Conservation (phyloP, 2,888 invertebrate species). For the Synergus japonicus region DNA sequence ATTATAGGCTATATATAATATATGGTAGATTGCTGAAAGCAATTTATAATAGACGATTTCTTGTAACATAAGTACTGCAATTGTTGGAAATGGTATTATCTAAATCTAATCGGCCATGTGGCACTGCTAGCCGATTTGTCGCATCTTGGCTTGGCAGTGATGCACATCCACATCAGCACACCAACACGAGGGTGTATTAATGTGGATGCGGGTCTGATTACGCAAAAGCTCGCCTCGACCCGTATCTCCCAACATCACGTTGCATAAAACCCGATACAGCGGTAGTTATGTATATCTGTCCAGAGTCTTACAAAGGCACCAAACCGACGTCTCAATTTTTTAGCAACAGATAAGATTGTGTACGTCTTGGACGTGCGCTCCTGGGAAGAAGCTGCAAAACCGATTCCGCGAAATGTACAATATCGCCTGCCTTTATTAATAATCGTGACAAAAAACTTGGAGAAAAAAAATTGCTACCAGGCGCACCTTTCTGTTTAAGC, state of each 20-base stretch:
- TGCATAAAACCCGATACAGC: constrained; percentile 70
- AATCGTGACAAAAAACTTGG: constrained; percentile 34
- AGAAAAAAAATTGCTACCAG: constrained; percentile 27
- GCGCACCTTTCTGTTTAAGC: constrained; percentile 24
- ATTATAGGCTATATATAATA: too few species aligned
- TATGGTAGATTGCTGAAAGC: too few species aligned
- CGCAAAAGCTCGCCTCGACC: constrained; percentile 63
- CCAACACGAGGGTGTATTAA: constrained; percentile 53
- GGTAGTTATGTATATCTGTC: constrained; percentile 67
- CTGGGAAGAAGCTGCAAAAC: constrained; percentile 46
- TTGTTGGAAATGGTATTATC: background rate
- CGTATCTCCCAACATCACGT: constrained; percentile 68
- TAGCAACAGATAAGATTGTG: constrained; percentile 70
- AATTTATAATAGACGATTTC: background rate
- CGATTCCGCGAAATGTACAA: constrained; percentile 48
- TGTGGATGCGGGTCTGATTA: constrained; percentile 71
- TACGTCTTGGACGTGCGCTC: constrained; percentile 55
- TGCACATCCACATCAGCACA: constrained; percentile 21
- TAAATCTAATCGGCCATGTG: constrained; percentile 14
- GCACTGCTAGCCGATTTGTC: constrained; percentile 25
- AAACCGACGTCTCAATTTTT: constrained; percentile 74
- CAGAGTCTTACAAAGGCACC: constrained; percentile 68
- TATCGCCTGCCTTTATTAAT: constrained; percentile 38
- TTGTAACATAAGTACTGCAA: too few species aligned
- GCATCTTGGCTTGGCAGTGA: constrained; percentile 34